A percentile compares a stretch with the other conserved stretches of the same genome.
These are phyloP conservation scores for Trissolcus japonicus DNA, from an alignment of 2,888 invertebrate species.

Conservation along the genomic window DNA sequence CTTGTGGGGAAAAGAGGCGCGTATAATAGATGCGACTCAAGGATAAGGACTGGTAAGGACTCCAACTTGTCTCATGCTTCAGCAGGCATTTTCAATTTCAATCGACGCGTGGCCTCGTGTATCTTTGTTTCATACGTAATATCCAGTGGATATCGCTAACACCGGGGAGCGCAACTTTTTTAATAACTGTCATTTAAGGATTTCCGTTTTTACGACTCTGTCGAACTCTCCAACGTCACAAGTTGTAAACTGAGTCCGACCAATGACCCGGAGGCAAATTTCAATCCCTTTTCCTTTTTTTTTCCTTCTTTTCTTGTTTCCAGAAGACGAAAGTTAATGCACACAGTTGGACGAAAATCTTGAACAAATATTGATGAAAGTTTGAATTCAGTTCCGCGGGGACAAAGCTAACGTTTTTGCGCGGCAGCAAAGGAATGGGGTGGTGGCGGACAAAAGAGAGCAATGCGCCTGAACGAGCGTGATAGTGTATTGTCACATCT, in stretches of 20 bases:
- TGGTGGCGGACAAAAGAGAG: conserved; percentile 73
- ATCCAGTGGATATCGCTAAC: conserved; percentile 23
- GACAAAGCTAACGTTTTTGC: conserved; percentile 61
- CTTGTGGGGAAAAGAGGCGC: conserved; percentile 57
- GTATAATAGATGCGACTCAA: conserved; percentile 56
- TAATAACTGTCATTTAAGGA: conserved; percentile 34
- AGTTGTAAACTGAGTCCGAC: no score
- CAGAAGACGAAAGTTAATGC: background rate
- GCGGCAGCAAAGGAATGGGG: conserved; percentile 59
- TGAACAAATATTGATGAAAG: conserved; percentile 51
- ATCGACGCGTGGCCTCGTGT: conserved; percentile 44
- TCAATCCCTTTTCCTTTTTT: background rate
- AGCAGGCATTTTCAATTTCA: conserved; percentile 58
- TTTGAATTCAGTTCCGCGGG: conserved; percentile 39
- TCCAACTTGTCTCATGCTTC: conserved; percentile 54
- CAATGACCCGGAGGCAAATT: conserved; percentile 2
- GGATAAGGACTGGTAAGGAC: conserved; percentile 54
- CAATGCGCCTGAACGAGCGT: conserved; percentile 71
- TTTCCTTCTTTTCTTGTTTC: background rate
- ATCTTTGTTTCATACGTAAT: conserved; percentile 47
- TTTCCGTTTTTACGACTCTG: conserved; percentile 23
- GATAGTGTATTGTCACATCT: conserved; percentile 73
- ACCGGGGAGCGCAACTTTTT: conserved; percentile 43
- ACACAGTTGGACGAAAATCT: conserved; percentile 9
- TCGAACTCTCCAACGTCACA: background rate